A percentile compares a stretch with the other conserved stretches of the same genome.
Conservation (phyloP, 2,113 vertebrate genomes). For the Caracal caracal region DNA sequence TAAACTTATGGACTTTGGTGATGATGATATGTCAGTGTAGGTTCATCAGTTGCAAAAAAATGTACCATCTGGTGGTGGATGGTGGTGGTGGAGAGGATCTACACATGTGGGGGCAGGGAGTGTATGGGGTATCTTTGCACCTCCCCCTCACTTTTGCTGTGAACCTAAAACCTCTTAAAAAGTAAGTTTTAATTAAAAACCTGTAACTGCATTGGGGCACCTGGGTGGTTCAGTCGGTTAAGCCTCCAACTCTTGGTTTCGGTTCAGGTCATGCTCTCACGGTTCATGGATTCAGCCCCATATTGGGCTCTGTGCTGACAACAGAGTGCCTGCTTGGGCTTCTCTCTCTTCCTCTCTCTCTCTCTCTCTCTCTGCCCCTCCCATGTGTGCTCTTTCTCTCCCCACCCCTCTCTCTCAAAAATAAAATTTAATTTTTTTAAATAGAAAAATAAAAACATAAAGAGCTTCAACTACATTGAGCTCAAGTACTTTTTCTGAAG, state of each 20-base stretch:
- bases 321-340: too few species aligned
- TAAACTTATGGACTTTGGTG: not conserved
- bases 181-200: not conserved
- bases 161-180: not conserved
- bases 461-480: not conserved
- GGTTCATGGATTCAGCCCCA: too few species aligned
- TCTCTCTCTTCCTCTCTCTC: too few species aligned
- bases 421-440: too few species aligned
- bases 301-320: too few species aligned
- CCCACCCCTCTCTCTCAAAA: too few species aligned
- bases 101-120: fast-evolving
- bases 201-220: not conserved
- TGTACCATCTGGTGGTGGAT: not conserved
- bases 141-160: not conserved
- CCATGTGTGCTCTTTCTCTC: too few species aligned
- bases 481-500: not conserved
- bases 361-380: too few species aligned
- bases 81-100: not conserved
- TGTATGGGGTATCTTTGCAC: not conserved
- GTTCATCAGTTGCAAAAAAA: not conserved
- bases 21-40: not conserved
- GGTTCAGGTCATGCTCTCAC: too few species aligned
- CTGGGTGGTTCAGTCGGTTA: too few species aligned
- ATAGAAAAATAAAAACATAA: too few species aligned
- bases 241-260: too few species aligned